A percentile compares a stretch with the other conserved stretches of the same genome.
phyloP scores from a whole-genome alignment of 2,888 invertebrate genomes.

The Epicampocera succincta region DNA sequence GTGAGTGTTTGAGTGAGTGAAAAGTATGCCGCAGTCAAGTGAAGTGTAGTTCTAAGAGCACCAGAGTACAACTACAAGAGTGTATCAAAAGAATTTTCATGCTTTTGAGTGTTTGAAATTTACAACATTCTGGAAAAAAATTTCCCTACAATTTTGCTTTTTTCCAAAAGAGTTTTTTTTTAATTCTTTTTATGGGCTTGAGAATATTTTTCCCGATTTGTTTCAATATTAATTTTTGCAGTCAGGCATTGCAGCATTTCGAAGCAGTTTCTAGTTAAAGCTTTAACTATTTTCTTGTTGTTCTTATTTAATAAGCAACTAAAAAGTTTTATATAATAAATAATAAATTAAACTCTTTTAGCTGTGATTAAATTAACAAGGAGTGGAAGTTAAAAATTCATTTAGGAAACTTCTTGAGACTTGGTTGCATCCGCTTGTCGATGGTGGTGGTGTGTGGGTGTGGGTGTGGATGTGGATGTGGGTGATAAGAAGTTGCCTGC shows the following conservation, averaged over 20 bases:
- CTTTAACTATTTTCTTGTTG: constrained; percentile 25
- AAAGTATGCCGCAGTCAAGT: constrained; percentile 20
- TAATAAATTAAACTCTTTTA: not conserved
- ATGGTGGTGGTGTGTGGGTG: too few relatives aligned
- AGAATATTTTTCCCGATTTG: not conserved
- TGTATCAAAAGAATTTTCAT: constrained; percentile 44
- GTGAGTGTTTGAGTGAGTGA: constrained; percentile 6
- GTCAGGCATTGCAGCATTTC: not conserved
- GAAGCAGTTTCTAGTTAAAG: constrained; percentile 17
- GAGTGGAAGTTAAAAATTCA: not conserved
- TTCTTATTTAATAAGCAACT: constrained; percentile 23
- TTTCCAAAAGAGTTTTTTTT: not conserved
- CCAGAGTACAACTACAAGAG: constrained; percentile 24
- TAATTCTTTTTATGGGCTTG: not conserved
- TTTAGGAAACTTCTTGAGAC: not conserved
- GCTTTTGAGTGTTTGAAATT: constrained; percentile 59
- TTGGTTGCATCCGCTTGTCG: not conserved
- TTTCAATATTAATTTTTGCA: not conserved
- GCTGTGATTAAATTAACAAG: not conserved
- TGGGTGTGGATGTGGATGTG: not conserved
- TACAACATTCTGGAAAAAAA: constrained; percentile 56
- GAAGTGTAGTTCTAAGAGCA: constrained; percentile 48
- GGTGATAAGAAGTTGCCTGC: too few relatives aligned
- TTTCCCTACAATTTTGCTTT: constrained; percentile 31
- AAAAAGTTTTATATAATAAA: too few relatives aligned